A percentile compares a stretch with the other conserved stretches of the same genome.
phyloP scores from a whole-genome alignment of 2,797 vertebrate species.

The Urophycis tenuis region DNA sequence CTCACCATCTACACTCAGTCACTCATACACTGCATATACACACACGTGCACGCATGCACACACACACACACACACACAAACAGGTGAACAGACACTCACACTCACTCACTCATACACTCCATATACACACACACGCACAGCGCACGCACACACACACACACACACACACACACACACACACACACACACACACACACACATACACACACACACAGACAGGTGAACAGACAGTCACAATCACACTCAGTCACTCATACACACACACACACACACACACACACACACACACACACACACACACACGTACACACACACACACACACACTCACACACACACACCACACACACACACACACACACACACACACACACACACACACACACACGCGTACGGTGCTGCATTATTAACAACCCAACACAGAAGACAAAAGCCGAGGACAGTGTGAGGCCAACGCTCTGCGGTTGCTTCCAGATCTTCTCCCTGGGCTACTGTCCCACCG shows the following conservation, averaged over 20 bases:
- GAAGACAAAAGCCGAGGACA: neutral
- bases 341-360: neutral
- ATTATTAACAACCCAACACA: neutral
- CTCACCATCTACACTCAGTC: no score
- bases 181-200: no score
- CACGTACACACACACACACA: neutral
- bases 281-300: neutral
- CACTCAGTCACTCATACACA: neutral
- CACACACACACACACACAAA: no score
- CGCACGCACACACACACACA: no score
- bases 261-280: neutral
- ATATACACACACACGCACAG: no score
- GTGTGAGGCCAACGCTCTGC: neutral
- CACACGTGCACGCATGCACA: no score
- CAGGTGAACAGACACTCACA: no score
- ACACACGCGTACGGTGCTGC: neutral
- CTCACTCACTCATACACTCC: no score
- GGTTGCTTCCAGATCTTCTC: slow-evolving; percentile 82
- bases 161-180: no score
- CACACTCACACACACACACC: neutral
- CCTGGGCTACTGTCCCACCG: slow-evolving; percentile 90
- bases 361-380: neutral
- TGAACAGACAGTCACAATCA: neutral
- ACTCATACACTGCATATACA: no score
- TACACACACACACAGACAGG: neutral